Evolutionary conservation across 2,888 invertebrate genomes (phyloP), one percentile per base, ranked within the genome.

Genomic region (Crepidodera aurea): DNA sequence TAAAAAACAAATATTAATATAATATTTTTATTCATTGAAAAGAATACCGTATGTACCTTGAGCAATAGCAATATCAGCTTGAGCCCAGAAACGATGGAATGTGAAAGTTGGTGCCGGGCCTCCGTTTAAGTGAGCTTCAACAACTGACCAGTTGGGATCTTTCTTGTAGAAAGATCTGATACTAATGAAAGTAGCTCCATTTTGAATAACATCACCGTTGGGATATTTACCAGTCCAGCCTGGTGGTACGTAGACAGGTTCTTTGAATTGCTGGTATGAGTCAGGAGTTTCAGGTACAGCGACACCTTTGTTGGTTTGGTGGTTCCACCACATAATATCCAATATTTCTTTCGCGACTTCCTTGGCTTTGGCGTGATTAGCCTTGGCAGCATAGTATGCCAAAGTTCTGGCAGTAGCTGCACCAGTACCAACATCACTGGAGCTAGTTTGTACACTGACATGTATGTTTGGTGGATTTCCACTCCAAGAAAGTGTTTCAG

Each of bases 21-120:
- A 46, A 7, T 19, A 8, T 29, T 4, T 19, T 66, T 66, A 71
- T 62, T 69, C 68, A 25, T 71, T 62, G 57, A 71, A 71, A 32
- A 71, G 61, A 19, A 71, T 58, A 51, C 66, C 71, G 32, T 71
- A 71, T 22, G 65, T 58, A 69, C n/a, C n/a, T n/a, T n/a, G n/a
- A n/a, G n/a, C n/a, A n/a, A n/a, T n/a, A n/a, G n/a, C n/a, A n/a
- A n/a, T 60, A 51, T 71, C 71, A 60, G 69, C 54, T 60, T 71
- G 71, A 25, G 70, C 63, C 71, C 71, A 71, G 67, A 71, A 71
- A 37, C 71, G 65, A 64, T 71, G 71, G 63, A 62, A 70, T 12
- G 61, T 62, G 58, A 71, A 69, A 12, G 42, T 56, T 4, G 71
- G 71, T 22, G 64, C 69, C 16, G 50, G 55, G 1, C 71, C 71